Base-by-base conservation (phyloP, 37 sponge, comb jelly and placozoan genomes). In the Halisarca cf. caerulea region DNA sequence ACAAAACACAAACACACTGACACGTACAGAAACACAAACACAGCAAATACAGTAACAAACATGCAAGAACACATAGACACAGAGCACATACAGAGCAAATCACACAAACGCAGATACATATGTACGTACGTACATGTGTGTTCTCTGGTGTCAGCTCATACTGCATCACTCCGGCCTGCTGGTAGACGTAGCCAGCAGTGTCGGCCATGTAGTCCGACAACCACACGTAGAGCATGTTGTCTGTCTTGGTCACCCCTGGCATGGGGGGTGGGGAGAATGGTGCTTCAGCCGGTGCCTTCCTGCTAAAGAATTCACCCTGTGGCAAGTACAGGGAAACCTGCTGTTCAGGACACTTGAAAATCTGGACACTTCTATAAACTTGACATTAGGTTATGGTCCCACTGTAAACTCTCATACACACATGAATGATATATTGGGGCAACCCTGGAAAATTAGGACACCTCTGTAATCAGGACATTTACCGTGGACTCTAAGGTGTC, bases 151-250 rank as follows among this genome's bases (percentile, higher is more conserved):
- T 86, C 45, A 89, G 43, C 17, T 62, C 80, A 37, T 87, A 86
- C 6, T 86, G 37, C 0, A 96, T 90, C 15, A 66, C 20, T 2
- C 96, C 96, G 40, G 92, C 87, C 23, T 77, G 7, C 72, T 86
- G 87, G 75, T 96, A 96, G 11, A 96, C 96, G 60, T 79, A 83
- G 3, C 90, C 94, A 73, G 96, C 96, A 2, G 92, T 89, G 69
- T 96, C 82, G 36, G 90, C 94, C 17, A 96, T 80, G 77, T 93
- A 96, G 40, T 91, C 89, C 0, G 94, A 89, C 62, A 96, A 72
- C 96, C 96, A 96, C 15, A 96, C 59, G 59, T 89, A 92, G 83
- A 96, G 37, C 96, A 96, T 96, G 36, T 68, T 87, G 42, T 82
- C 77, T 0, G 86, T 47, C 32, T 69, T 0, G 24, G 58, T 73